phyloP scores from a whole-genome alignment of 2,797 vertebrate genomes.

The Coendou prehensilis region DNA sequence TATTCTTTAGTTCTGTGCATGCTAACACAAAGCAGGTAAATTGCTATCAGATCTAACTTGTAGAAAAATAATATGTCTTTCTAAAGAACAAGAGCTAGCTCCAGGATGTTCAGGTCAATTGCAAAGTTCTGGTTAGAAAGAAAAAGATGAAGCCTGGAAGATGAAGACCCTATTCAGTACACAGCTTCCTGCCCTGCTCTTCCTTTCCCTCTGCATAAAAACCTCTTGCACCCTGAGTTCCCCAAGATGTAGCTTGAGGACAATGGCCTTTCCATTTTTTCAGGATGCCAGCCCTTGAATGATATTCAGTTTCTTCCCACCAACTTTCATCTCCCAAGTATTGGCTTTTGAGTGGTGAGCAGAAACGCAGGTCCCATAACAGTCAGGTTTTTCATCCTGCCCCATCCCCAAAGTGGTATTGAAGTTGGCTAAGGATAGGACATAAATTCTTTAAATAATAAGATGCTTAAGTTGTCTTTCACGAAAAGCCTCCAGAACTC shows the following conservation, averaged over 20 bases:
- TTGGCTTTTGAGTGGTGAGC: neutral
- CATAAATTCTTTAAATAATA: neutral
- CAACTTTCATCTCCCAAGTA: neutral
- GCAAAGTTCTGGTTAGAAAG: neutral
- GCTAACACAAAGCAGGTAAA: neutral
- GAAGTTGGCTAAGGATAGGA: too few species aligned
- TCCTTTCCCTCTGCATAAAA: neutral
- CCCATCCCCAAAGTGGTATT: neutral
- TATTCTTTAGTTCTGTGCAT: neutral
- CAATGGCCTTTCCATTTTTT: neutral
- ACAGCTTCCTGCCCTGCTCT: neutral
- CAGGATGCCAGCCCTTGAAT: neutral
- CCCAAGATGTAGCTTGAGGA: neutral
- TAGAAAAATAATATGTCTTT: neutral
- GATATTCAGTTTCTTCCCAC: neutral
- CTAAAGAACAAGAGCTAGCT: neutral
- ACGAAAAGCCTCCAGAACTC: neutral
- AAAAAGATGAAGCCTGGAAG: neutral
- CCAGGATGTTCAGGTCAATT: neutral
- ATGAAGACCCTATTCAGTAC: neutral
- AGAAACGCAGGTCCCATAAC: neutral
- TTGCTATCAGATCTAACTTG: neutral
- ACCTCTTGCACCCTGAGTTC: neutral
- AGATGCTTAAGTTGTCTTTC: neutral
- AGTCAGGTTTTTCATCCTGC: neutral